Base-by-base conservation (phyloP, 2,888 invertebrate genomes). In the Lucinisca nassula region DNA sequence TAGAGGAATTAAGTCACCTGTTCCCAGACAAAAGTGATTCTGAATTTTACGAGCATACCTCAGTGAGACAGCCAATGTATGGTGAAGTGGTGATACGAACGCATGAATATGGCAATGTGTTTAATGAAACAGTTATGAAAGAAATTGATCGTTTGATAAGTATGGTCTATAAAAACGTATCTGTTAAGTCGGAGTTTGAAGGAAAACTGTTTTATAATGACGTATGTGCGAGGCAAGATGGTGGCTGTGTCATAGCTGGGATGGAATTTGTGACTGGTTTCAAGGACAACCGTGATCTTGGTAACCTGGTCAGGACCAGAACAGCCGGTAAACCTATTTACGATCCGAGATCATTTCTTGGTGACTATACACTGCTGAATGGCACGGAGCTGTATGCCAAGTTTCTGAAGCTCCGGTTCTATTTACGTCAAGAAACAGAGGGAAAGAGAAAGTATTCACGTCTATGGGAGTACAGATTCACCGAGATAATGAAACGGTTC, bases 391-490 rank as follows among this genome's bases (percentile, higher is more conserved):
- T 74, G 24, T 77, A 58, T 27, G 84, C 84, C 8, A 67, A 27
- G 12, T 85, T 82, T 40, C 38, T 85, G 21, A 88, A 88, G 82
- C 37, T 88, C 0, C 79, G 85, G 21, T 82, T 88, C 24, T 85
- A 82, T 45, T 82, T 88, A 3, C 55, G 88, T 38, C 88, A 88
- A 35, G 88, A 88, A 30, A 72, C 82, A 0, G 77, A 82, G 1
- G 76, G 61, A 0, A 77, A 70, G 51, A 12, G 35, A 10, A 72
- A 82, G 61, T 79, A 84, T 55, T 67, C 88, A 2, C 75, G 72
- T 21, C 75, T 85, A 27, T 88, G 88, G 88, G 75, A 82, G 24
- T 82, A 88, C 35, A 76, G 76, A 72, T 88, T 85, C 40, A 35
- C 82, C 0, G 70, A 76, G 6, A 75, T 79, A 17, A 82, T 88